Conservation (phyloP, 2,888 invertebrate species). For the Stegana nigrithorax region DNA sequence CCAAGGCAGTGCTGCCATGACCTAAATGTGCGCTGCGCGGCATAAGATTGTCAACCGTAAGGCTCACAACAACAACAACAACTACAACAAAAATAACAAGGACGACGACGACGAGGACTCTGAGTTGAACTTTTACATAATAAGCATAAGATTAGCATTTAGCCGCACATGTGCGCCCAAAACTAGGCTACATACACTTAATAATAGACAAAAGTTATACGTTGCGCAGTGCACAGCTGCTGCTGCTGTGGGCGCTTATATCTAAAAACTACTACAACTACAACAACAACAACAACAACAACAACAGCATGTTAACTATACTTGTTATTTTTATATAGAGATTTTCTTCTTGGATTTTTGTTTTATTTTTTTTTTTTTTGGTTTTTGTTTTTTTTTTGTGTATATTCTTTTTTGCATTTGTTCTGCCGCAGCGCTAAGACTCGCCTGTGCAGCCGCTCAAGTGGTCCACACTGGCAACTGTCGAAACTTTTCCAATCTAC, state of each 20-base stretch:
- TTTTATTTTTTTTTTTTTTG: neutral
- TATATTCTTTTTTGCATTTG: neutral
- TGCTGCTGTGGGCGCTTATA: neutral
- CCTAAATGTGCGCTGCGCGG: constrained; percentile 33
- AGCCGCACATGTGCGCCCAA: constrained; percentile 40
- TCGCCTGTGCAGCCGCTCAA: constrained; percentile 5
- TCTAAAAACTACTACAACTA: neutral
- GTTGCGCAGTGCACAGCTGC: neutral
- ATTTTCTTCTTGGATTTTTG: too few species aligned
- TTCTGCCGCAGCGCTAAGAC: neutral
- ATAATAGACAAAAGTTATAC: too few species aligned
- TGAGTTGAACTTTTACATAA: constrained; percentile 47
- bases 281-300: neutral
- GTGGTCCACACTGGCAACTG: constrained; percentile 41
- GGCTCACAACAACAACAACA: neutral
- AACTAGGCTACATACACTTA: neutral
- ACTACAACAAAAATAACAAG: neutral
- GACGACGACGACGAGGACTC: too few species aligned
- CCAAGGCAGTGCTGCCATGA: constrained; percentile 37
- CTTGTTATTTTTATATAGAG: neutral
- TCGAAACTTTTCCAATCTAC: constrained; percentile 63
- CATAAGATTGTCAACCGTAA: neutral
- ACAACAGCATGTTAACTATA: neutral
- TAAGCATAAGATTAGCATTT: constrained; percentile 38
- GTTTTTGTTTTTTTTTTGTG: neutral